Evolutionary conservation across 2,113 vertebrate species (phyloP), one percentile per base, ranked within the genome.

Genomic region (Nothobranchius furzeri): DNA sequence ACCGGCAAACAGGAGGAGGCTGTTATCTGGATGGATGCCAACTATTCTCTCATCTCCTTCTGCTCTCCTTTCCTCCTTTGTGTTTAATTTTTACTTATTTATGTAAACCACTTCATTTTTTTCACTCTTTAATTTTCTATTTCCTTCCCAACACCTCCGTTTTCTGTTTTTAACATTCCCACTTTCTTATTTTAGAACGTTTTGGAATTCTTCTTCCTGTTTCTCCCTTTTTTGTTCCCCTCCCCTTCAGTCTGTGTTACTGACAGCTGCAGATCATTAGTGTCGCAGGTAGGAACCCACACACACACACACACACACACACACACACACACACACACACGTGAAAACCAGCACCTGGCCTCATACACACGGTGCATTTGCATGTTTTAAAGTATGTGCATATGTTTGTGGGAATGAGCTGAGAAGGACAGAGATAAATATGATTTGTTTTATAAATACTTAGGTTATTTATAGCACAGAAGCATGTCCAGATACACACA

Each of bases 191-290:
- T 20, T 20, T 43, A 0, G 7, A 7, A 40, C 7, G 4, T 9
- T 8, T 40, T 40, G 4, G 9, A 36, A 55, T 11, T 4, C 6
- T 57, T 24, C 2, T 17, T 7, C 8, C 6, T 14, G 30, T 37
- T 57, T 59, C 12, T 64, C 24, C n/a, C 20, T 13, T 35, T 15
- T 55, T 36, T 54, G 9, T 30, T 9, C 15, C 43, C 25, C 49
- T 60, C 17, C 3, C 0, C 2, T 42, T 20, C 36, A 59, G 42
- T 62, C 53, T 70, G 47, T 76, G 52, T 52, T 53, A 60, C 70
- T 76, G 70, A 84, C 82, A 84, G 85, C 76, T 87, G 82, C 71
- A 85, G 66, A 83, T 87, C 82, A 82, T 87, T 85, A 85, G 75
- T 73, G 71, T 75, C 68, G 74, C 82, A 87, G 76, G 77, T 81